Evolutionary conservation across 2,888 invertebrate species (phyloP).

Genomic region (Nomada ruficornis): DNA sequence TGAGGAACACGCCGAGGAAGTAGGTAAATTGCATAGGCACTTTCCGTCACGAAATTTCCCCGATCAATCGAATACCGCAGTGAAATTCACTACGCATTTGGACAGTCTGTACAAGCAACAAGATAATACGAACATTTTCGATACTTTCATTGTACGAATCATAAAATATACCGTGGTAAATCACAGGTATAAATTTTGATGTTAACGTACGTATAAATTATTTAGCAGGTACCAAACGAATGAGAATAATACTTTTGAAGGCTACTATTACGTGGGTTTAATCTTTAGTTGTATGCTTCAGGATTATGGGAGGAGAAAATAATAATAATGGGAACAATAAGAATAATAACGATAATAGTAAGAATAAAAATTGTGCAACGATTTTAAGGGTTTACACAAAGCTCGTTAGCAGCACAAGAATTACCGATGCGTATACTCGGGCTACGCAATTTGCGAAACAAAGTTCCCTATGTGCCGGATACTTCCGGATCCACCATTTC

Average conservation of each 20-base stretch:
- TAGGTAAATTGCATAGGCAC: slow-evolving; percentile 64
- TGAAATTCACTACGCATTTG: slow-evolving; percentile 29
- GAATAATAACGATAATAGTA: too few relatives aligned
- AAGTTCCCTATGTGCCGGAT: slow-evolving; percentile 13
- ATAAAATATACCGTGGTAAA: too few relatives aligned
- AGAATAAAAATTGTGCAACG: too few relatives aligned
- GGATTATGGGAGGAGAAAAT: too few relatives aligned
- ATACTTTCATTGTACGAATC: not conserved
- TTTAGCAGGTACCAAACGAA: too few relatives aligned
- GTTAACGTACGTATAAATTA: too few relatives aligned
- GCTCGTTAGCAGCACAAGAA: not conserved
- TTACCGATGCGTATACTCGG: not conserved
- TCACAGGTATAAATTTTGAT: too few relatives aligned
- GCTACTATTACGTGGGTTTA: too few relatives aligned
- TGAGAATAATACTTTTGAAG: too few relatives aligned
- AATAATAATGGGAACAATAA: too few relatives aligned
- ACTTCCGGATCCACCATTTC: not conserved
- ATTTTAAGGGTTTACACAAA: not conserved
- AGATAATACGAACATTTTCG: not conserved
- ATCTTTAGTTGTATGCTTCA: too few relatives aligned
- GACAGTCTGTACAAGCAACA: not conserved
- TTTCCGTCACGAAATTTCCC: slow-evolving; percentile 53
- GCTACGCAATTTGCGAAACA: slow-evolving; percentile 9
- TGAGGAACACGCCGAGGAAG: slow-evolving; percentile 45
- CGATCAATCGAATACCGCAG: slow-evolving; percentile 41